phyloP scores from a whole-genome alignment of 2,797 vertebrate genomes.

The Masticophis lateralis region DNA sequence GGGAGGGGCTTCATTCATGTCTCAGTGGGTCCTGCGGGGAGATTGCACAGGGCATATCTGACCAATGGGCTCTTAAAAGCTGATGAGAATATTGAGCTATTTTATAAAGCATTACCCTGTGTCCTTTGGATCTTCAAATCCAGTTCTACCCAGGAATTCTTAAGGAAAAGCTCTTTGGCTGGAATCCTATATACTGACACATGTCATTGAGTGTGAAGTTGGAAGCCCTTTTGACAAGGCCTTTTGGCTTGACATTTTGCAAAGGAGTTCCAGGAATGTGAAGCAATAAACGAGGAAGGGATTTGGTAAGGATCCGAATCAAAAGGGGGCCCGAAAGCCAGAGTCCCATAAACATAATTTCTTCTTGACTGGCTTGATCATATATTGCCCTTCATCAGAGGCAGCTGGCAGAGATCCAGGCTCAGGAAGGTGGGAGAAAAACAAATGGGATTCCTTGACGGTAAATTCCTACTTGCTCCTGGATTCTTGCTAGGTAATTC shows the following conservation, averaged over 20 bases:
- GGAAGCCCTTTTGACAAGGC: neutral
- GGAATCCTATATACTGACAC: neutral
- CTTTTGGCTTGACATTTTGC: neutral
- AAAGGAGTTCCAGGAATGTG: neutral
- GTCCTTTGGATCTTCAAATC: neutral
- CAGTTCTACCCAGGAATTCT: neutral
- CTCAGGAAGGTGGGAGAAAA: neutral
- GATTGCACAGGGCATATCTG: neutral
- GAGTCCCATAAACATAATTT: neutral
- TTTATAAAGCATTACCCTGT: neutral
- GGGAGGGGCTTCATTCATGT: neutral
- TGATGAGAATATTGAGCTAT: neutral
- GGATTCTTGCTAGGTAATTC: neutral
- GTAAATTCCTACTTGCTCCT: neutral
- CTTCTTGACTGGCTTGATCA: neutral
- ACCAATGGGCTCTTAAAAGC: neutral
- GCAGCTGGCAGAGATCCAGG: neutral
- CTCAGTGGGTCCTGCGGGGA: neutral
- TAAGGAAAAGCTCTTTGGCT: neutral
- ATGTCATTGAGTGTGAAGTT: neutral
- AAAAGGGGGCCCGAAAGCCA: neutral
- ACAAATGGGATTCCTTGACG: neutral
- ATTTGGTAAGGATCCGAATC: neutral
- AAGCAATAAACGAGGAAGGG: neutral
- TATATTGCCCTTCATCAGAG: neutral